Evolutionary conservation across 2,797 vertebrate genomes (phyloP).

Genomic region (Hippopotamyrus pictus): DNA sequence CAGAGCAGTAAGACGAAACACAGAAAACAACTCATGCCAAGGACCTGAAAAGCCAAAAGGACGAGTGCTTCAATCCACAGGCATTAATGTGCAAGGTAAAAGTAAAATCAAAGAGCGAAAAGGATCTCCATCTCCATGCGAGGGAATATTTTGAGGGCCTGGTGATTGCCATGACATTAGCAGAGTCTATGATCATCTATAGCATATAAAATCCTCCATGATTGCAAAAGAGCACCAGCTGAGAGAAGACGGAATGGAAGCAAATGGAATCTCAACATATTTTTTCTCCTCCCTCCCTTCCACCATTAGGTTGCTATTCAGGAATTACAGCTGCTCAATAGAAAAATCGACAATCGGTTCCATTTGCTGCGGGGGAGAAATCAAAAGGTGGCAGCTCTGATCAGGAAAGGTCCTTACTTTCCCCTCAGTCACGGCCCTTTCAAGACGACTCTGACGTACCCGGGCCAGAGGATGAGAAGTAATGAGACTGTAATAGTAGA

Average conservation of each 20-base stretch:
- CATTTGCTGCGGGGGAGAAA: constrained; percentile 2
- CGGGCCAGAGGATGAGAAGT: constrained; percentile 7
- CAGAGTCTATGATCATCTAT: neutral
- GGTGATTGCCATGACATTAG: constrained; percentile 1
- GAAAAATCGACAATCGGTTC: constrained; percentile 33
- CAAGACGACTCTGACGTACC: neutral
- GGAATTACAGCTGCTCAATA: constrained; percentile 37
- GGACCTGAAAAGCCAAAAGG: neutral
- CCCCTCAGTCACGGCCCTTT: neutral
- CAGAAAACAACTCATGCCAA: neutral
- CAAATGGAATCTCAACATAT: constrained; percentile 17
- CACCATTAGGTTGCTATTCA: constrained; percentile 26
- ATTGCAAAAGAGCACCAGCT: constrained; percentile 21
- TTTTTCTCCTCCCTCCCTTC: constrained; percentile 22
- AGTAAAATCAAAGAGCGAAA: neutral
- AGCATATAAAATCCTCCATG: constrained; percentile 15
- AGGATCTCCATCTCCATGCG: neutral
- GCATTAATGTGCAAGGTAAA: constrained; percentile 2
- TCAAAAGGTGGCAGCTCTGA: constrained; percentile 25
- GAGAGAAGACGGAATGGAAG: constrained; percentile 10
- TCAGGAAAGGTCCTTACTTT: constrained; percentile 29
- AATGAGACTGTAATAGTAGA: constrained; percentile 23
- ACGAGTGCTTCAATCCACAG: neutral
- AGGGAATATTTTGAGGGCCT: constrained; percentile 1
- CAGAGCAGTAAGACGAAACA: neutral